Evolutionary conservation across 2,888 invertebrate genomes (phyloP).

Genomic region (Tanytarsus gracilentus): DNA sequence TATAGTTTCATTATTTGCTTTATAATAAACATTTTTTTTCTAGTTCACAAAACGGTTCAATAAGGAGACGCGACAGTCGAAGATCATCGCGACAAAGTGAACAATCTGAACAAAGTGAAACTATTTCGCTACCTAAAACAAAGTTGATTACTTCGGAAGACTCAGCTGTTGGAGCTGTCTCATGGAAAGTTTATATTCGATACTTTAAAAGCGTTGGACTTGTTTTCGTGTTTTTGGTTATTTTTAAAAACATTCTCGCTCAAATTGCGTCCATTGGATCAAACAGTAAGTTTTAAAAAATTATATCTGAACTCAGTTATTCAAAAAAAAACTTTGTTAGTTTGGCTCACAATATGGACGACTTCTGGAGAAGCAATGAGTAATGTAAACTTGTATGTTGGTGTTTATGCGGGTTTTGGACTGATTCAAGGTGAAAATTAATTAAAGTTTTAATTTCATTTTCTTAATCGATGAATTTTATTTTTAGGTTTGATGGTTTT

Average conservation of each 20-base stretch:
- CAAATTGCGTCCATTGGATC: constrained; percentile 17
- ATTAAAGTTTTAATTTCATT: background rate
- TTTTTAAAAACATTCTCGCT: constrained; percentile 12
- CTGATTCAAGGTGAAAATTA: constrained; percentile 35
- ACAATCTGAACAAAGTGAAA: constrained; percentile 30
- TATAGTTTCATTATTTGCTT: constrained; percentile 38
- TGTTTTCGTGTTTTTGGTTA: background rate
- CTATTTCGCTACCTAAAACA: constrained; percentile 31
- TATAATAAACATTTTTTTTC: background rate
- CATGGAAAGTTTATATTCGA: constrained; percentile 22
- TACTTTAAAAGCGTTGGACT: constrained; percentile 29
- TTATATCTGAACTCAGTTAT: background rate
- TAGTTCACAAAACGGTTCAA: background rate
- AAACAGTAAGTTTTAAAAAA: constrained; percentile 16
- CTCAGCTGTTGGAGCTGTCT: constrained; percentile 40
- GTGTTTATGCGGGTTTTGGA: constrained; percentile 41
- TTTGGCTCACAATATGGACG: constrained; percentile 80
- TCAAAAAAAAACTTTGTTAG: background rate
- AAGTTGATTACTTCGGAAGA: constrained; percentile 46
- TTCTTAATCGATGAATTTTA: background rate
- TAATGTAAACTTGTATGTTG: constrained; percentile 39
- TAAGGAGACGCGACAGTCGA: constrained; percentile 3
- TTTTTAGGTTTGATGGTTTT: constrained; percentile 3
- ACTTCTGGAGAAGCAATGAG: constrained; percentile 40
- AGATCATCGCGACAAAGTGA: background rate